Evolutionary conservation across 2,113 vertebrate species (phyloP).

Genomic region (Coturnix japonica): DNA sequence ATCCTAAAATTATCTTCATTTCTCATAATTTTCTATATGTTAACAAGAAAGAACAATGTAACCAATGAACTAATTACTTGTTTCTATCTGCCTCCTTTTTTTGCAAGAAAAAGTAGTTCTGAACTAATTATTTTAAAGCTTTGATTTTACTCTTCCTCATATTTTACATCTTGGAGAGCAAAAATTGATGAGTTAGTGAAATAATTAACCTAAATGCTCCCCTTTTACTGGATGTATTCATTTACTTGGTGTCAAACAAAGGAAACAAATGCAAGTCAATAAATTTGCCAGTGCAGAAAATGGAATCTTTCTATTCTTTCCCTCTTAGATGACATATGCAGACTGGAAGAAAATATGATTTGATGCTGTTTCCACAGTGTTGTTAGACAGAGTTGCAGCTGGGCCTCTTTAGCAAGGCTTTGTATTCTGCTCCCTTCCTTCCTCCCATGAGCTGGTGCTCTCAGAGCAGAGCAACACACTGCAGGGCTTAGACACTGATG

Average conservation of each 20-base stretch:
- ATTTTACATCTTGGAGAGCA: conserved; percentile 7
- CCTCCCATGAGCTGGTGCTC: background rate
- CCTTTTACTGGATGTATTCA: conserved; percentile 21
- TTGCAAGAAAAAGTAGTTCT: background rate
- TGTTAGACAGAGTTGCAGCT: background rate
- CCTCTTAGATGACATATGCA: background rate
- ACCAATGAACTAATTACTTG: conserved; percentile 19
- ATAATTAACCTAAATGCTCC: conserved; percentile 46
- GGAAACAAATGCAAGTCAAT: conserved; percentile 2
- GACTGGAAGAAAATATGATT: background rate
- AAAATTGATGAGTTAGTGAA: conserved; percentile 15
- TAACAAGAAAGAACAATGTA: conserved; percentile 34
- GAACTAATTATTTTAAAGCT: conserved; percentile 26
- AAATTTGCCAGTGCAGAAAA: background rate
- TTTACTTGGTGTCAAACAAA: conserved; percentile 10
- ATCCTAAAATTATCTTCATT: conserved; percentile 23
- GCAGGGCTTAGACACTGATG: background rate
- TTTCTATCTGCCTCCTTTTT: conserved; percentile 7
- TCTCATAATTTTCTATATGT: conserved; percentile 32
- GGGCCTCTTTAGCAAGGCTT: background rate
- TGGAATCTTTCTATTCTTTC: background rate
- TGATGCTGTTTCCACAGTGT: background rate
- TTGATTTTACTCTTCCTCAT: background rate
- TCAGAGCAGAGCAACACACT: background rate
- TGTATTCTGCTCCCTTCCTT: background rate